Evolutionary conservation across 2,113 vertebrate species (phyloP), one percentile per base, ranked within the genome.

Genomic region (Phalacrocorax pelagicus): DNA sequence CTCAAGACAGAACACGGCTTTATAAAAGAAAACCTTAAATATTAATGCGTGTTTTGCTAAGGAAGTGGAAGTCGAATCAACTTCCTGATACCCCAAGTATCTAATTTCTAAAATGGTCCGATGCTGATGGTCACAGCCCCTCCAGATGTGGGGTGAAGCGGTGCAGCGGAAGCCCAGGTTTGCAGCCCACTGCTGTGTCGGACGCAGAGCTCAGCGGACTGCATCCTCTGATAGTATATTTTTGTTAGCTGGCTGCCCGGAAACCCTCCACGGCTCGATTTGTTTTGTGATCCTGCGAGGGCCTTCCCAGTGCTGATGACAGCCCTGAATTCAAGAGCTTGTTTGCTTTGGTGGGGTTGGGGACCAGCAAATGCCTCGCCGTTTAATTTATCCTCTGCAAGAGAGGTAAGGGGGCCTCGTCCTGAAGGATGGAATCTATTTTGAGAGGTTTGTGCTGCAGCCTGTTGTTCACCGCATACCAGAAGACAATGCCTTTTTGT

Each of bases 61-160:
- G 99, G 99, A 99, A 99, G 99, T 99, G 98, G 98, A 98, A 99
- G 98, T 97, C 97, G 97, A 98, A 98, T 98, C 97, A 98, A 98
- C 98, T 99, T 99, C 99, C 99, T 99, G 98, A 97, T 98, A 96
- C 96, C 97, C 98, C 98, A 86, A 98, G 98, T 99, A 98, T 98
- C 98, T 98, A 97, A 98, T 99, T 98, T 99, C 98, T 91, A 95
- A 98, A 98, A 97, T 81, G 96, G 97, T 93, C 97, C 94, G 97
- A 96, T 95, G 97, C 98, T 86, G 98, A 97, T 97, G 97, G 97
- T 96, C 95, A 93, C 98, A 98, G 97, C 97, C 97, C 96, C 96
- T 85, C 97, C 98, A 98, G 98, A 99, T 99, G 98, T 98, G 98
- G 97, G 97, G 96, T 59, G 97, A 97, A 97, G 97, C 97, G 66